Evolutionary conservation across 1,140 invertebrate species (phyloP).

Genomic region (Drosophila carrolli): DNA sequence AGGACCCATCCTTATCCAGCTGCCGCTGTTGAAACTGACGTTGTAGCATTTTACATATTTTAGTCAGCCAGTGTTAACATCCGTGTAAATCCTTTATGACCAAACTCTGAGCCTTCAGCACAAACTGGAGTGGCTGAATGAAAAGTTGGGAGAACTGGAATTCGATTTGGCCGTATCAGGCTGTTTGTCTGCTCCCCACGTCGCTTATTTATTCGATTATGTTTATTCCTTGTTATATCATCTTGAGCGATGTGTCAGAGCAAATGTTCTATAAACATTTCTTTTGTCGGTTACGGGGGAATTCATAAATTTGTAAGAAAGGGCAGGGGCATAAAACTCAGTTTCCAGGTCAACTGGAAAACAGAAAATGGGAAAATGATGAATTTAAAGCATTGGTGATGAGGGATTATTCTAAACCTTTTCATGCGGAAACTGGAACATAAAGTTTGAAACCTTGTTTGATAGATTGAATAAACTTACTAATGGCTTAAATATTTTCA

Average conservation of each 20-base stretch:
- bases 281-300: conserved; percentile 6
- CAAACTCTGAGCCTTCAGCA: conserved; percentile 47
- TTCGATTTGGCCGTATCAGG: conserved; percentile 66
- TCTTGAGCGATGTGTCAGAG: conserved; percentile 46
- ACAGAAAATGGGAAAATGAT: background rate
- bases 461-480: background rate
- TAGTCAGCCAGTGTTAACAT: conserved; percentile 66
- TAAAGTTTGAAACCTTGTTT: conserved; percentile 1
- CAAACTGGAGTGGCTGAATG: conserved; percentile 6
- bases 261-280: conserved; percentile 54
- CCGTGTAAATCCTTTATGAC: conserved; percentile 80
- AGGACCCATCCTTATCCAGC: conserved; percentile 14
- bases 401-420: conserved; percentile 6
- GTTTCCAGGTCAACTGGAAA: conserved; percentile 35
- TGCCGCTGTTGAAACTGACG: conserved; percentile 28
- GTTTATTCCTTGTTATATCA: conserved; percentile 69
- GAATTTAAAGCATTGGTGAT: conserved; percentile 5
- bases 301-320: conserved; percentile 2
- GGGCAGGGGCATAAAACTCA: background rate
- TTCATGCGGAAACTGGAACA: conserved; percentile 3
- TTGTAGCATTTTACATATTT: conserved; percentile 75
- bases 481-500: background rate
- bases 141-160: conserved; percentile 30
- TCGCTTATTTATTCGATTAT: conserved; percentile 77
- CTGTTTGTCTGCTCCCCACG: conserved; percentile 31